Evolutionary conservation across 1,140 invertebrate genomes (phyloP).

Genomic region (Cyphomyrmex costatus): DNA sequence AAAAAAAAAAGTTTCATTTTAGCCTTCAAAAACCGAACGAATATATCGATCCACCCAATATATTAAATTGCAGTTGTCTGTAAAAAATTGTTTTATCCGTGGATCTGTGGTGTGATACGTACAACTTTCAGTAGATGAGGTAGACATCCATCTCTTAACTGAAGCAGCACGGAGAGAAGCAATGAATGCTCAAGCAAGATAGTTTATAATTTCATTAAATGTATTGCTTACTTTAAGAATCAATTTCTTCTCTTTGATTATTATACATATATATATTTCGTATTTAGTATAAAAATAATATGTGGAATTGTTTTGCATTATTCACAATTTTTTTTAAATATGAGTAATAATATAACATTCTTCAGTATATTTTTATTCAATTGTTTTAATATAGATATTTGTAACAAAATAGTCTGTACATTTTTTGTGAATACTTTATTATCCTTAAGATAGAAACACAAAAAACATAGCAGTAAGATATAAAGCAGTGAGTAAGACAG

Average conservation of each 20-base stretch:
- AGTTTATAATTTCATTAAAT: slow-evolving; percentile 76
- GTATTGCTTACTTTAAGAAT: slow-evolving; percentile 6
- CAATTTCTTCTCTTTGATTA: not conserved
- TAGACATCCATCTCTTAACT: slow-evolving; percentile 98
- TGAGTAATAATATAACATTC: slow-evolving; percentile 16
- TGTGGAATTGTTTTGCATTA: not conserved
- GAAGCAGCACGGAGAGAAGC: slow-evolving; percentile 99
- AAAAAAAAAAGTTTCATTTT: too few species aligned
- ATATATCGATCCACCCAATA: too few species aligned
- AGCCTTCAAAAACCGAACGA: too few species aligned
- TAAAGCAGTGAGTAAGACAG: too few species aligned
- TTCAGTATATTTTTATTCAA: slow-evolving; percentile 21
- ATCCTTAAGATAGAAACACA: not conserved
- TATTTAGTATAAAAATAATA: slow-evolving; percentile 30
- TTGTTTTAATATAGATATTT: slow-evolving; percentile 1
- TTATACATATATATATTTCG: not conserved
- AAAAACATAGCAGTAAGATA: too few species aligned
- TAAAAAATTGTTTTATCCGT: slow-evolving; percentile 99
- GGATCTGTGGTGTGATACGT: slow-evolving; percentile 99
- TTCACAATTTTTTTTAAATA: not conserved
- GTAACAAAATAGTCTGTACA: not conserved
- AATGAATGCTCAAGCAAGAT: slow-evolving; percentile 90
- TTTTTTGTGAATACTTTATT: not conserved
- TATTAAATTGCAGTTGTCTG: slow-evolving; percentile 91
- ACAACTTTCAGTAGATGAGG: slow-evolving; percentile 98